Evolutionary conservation across 2,888 invertebrate genomes (phyloP).

Genomic region (Mechanitis mazaeus): DNA sequence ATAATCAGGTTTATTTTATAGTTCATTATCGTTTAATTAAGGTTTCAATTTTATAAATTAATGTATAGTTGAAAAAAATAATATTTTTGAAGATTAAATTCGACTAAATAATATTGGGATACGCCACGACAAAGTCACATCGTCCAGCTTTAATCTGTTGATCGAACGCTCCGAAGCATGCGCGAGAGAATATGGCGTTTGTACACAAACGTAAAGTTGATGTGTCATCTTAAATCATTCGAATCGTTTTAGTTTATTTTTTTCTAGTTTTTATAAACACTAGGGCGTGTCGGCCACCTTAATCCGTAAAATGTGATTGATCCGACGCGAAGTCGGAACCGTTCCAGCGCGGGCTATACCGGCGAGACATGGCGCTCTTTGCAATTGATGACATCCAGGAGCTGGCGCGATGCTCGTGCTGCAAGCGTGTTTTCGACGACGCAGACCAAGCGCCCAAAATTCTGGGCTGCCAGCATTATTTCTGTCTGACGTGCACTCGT

Average conservation of each 20-base stretch:
- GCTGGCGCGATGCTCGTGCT: conserved; percentile 84
- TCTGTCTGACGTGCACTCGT: conserved; percentile 85
- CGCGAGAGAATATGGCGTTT: conserved; percentile 46
- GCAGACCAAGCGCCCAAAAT: conserved; percentile 83
- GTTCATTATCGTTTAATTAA: neutral
- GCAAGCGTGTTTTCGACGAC: conserved; percentile 85
- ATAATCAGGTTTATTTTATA: neutral
- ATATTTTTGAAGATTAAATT: too few species aligned
- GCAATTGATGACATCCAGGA: conserved; percentile 82
- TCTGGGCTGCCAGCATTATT: conserved; percentile 85
- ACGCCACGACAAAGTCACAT: conserved; percentile 32
- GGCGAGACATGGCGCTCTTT: conserved; percentile 73
- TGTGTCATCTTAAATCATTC: conserved; percentile 41
- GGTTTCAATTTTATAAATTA: too few species aligned
- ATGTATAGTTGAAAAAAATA: too few species aligned
- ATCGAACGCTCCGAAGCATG: conserved; percentile 46
- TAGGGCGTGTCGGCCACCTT: conserved; percentile 27
- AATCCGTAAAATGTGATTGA: conserved; percentile 33
- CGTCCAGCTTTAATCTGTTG: conserved; percentile 46
- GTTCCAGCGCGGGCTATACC: conserved; percentile 34
- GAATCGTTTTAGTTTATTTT: conserved; percentile 34
- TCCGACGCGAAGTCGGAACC: conserved; percentile 27
- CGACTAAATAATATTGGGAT: neutral
- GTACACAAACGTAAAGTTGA: conserved; percentile 49
- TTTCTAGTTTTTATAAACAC: conserved; percentile 22